phyloP scores from a whole-genome alignment of 2,888 invertebrate genomes.

The Panopea generosa region DNA sequence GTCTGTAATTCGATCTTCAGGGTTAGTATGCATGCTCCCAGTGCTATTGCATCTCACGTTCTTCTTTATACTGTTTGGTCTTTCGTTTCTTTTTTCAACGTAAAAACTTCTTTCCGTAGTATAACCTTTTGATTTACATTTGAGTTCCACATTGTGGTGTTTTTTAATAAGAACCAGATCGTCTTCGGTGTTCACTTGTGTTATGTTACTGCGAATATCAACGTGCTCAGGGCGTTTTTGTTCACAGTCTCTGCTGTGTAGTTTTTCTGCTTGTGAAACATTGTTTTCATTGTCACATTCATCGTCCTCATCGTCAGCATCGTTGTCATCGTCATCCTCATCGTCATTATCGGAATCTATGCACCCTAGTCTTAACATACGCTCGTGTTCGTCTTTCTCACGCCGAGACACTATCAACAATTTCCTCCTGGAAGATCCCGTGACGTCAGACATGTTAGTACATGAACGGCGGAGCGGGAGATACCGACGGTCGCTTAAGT shows the following conservation, averaged over 20 bases:
- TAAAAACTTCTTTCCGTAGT: slow-evolving; percentile 36
- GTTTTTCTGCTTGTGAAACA: slow-evolving; percentile 13
- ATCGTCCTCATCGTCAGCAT: slow-evolving; percentile 37
- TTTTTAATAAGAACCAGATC: slow-evolving; percentile 40
- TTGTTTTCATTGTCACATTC: slow-evolving; percentile 43
- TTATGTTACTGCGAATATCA: slow-evolving; percentile 47
- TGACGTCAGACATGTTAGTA: slow-evolving; percentile 29
- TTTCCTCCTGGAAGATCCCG: slow-evolving; percentile 20
- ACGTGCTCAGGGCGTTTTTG: slow-evolving; percentile 37
- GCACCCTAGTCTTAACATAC: slow-evolving; percentile 29
- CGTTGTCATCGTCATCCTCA: slow-evolving; percentile 34
- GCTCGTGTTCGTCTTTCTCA: slow-evolving; percentile 11
- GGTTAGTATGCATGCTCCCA: too few relatives aligned
- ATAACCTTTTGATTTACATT: too few relatives aligned
- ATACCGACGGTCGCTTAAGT: slow-evolving; percentile 18
- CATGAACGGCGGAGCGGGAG: slow-evolving; percentile 37
- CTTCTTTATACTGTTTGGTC: too few relatives aligned
- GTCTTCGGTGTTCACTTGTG: slow-evolving; percentile 53
- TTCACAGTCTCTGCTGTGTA: slow-evolving; percentile 22
- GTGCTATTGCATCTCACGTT: too few relatives aligned
- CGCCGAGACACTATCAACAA: slow-evolving; percentile 44
- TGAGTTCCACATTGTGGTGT: slow-evolving; percentile 20
- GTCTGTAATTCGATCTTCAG: too few relatives aligned
- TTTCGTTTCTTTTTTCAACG: background rate
- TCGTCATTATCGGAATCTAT: slow-evolving; percentile 35